Evolutionary conservation across 2,888 invertebrate genomes (phyloP), one percentile per base, ranked within the genome.

Genomic region (Erebia aethiops): DNA sequence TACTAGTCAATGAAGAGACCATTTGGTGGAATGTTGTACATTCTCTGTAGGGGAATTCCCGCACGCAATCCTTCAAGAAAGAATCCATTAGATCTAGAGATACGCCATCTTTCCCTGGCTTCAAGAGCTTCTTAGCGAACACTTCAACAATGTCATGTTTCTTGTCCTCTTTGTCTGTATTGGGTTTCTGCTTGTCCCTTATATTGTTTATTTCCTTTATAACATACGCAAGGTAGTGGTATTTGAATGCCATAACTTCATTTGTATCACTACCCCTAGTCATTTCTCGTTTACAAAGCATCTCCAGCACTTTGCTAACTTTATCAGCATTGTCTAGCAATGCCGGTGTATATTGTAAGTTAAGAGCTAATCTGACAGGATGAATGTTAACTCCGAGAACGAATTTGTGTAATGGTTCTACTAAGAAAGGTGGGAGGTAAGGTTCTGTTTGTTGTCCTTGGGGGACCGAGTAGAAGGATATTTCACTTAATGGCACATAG

Each of bases 41-140:
- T 82, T 99, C 98, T 82, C 97, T 94, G 82, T 95, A 98, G 0
- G 98, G 98, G 86, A 99, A 99, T 82, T 98, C 97, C 74, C 98
- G 94, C 0, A 99, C 96, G 64, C 97, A 96, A 83, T 98, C 98
- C 68, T 98, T 95, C 7, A 99, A 90, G 81, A 99, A 96, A 69
- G 91, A 92, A 81, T 96, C 96, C 89, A 96, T 94, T 76, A 95
- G 93, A 76, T 96, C 96, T 75, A 95, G 91, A 13, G 92, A 93
- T 70, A 94, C 93, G 57, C 95, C 97, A 82, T 94, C 95, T 88
- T 95, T 97, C 70, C 95, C 96, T 63, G 96, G 95, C 83, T 97
- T 97, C 49, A 98, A 86, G 14, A 97, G 94, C 78, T 96, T 96
- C 80, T 96, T 96, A 0, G 96, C 94, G 79, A 97, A 96, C 62